A percentile compares a stretch with the other conserved stretches of the same genome.
These are phyloP conservation scores for Apotomis turbidana DNA, from an alignment of 2,888 invertebrate genomes.

Conservation along the genomic window DNA sequence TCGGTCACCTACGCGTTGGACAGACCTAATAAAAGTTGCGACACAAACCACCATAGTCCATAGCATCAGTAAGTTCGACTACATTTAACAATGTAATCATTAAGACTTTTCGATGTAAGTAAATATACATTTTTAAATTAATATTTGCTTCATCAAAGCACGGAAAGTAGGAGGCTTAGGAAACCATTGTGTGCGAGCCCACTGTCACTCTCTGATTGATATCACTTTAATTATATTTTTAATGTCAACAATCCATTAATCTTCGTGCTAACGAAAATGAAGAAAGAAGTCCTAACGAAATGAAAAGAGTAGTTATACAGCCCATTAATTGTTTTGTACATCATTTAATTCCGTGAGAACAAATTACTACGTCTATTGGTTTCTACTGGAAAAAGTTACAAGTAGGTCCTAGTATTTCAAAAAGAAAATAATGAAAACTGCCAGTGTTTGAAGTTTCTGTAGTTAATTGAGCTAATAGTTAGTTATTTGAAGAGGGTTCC, in stretches of 20 bases:
- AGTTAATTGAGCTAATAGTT: too few species aligned
- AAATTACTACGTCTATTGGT: conserved; percentile 1
- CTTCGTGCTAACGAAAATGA: conserved; percentile 58
- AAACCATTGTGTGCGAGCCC: conserved; percentile 56
- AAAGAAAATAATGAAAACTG: too few species aligned
- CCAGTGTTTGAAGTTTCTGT: too few species aligned
- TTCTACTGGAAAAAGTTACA: not conserved
- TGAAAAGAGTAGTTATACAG: not conserved
- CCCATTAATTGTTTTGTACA: conserved; percentile 33
- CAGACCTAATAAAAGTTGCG: too few species aligned
- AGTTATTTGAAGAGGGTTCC: too few species aligned
- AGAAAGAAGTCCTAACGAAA: conserved; percentile 47
- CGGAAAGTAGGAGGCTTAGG: conserved; percentile 56
- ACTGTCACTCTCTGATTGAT: conserved; percentile 65
- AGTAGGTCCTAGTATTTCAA: too few species aligned
- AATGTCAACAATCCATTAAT: conserved; percentile 71
- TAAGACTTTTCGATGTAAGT: not conserved
- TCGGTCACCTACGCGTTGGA: too few species aligned
- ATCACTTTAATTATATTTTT: conserved; percentile 72
- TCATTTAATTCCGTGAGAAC: conserved; percentile 21
- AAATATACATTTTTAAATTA: conserved; percentile 37
- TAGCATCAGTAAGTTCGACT: conserved; percentile 1
- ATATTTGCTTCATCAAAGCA: conserved; percentile 47
- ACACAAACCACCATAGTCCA: not conserved
- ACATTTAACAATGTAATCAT: conserved; percentile 5